Evolutionary conservation across 2,888 invertebrate species (phyloP).

Genomic region (Chrysomela aeneicollis): DNA sequence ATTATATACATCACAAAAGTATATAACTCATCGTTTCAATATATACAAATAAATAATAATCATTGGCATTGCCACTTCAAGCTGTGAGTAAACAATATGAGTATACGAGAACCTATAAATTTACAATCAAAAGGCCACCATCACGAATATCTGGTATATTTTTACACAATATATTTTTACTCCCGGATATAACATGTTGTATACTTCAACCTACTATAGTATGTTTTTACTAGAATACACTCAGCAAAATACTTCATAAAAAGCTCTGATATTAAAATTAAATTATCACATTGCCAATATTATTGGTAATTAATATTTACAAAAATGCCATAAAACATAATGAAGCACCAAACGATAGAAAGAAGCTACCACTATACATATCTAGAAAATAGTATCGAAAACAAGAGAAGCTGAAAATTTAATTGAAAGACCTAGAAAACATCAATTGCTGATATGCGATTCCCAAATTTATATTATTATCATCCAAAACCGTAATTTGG

Average conservation of each 20-base stretch:
- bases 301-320: conserved; percentile 14
- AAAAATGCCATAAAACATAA: conserved; percentile 20
- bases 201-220: conserved; percentile 26
- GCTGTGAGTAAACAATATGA: conserved; percentile 30
- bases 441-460: too few relatives aligned
- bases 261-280: conserved; percentile 31
- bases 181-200: conserved; percentile 9
- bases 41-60: conserved; percentile 55
- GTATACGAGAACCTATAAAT: conserved; percentile 28
- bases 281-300: conserved; percentile 32
- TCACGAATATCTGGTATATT: conserved; percentile 43
- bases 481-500: too few relatives aligned
- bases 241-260: conserved; percentile 29
- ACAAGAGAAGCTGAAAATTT: too few relatives aligned
- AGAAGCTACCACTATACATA: too few relatives aligned
- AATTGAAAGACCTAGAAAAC: too few relatives aligned
- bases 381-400: too few relatives aligned
- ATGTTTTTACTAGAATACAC: conserved; percentile 28
- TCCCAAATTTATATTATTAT: too few relatives aligned
- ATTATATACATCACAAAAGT: conserved; percentile 56
- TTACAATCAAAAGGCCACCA: conserved; percentile 46
- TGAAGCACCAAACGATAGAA: too few relatives aligned
- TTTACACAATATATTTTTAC: conserved; percentile 30
- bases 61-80: conserved; percentile 33
- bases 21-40: conserved; percentile 45